Evolutionary conservation across 1,140 invertebrate genomes (phyloP), one percentile per base, ranked within the genome.

Genomic region (Homalodisca vitripennis): DNA sequence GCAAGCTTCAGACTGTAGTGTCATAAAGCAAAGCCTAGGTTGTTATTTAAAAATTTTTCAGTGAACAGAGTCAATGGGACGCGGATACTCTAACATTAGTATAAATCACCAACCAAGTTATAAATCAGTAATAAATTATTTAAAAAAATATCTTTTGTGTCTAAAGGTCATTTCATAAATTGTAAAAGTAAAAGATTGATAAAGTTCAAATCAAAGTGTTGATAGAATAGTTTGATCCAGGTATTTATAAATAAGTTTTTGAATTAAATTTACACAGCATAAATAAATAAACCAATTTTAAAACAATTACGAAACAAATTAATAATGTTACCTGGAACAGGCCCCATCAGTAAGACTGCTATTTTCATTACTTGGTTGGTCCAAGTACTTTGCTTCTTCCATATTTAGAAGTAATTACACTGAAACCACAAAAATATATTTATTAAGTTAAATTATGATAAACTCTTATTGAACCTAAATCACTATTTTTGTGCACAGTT

Each of bases 361-460:
- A n/a, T 60, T 60, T 60, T 26, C 55, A 10, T 12, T 26, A 60
- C 55, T 60, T 26, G 55, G 55, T 10, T 29, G 55, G 2, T 60
- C 55, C n/a, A 60, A 60, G 10, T 22, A 24, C 10, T 24, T 13
- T 27, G 22, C 3, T 2, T 60, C 55, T 3, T 60, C 55, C 55
- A 51, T 51, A 20, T 14, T 51, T 12, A n/a, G 17, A 51, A 3
- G 3, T 20, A 3, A 51, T 20, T 51, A 6, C 34, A 10, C 6
- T 10, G 34, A 41, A 10, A 41, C 34, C 17, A 41, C 17, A 17
- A 41, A 41, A 10, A 41, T 10, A 41, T 41, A 41, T n/a, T n/a
- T n/a, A n/a, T n/a, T n/a, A n/a, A n/a, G n/a, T n/a, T n/a, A n/a
- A n/a, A n/a, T n/a, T n/a, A n/a, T n/a, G n/a, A n/a, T n/a, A n/a